A percentile compares a stretch with the other conserved stretches of the same genome.
phyloP scores from a whole-genome alignment of 2,113 vertebrate species.

The Callionymus lyra region DNA sequence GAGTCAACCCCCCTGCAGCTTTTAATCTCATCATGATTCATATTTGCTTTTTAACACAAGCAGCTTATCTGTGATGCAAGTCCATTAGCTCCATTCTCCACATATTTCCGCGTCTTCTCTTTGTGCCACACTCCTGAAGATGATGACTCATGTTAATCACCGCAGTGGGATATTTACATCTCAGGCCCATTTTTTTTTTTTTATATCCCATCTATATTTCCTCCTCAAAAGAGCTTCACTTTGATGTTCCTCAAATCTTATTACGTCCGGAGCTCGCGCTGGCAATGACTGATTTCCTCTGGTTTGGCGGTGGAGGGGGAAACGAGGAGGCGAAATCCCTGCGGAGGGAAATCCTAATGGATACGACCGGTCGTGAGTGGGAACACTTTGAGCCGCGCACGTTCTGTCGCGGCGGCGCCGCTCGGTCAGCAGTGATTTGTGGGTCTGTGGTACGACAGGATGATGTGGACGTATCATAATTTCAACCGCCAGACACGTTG shows the following conservation, averaged over 20 bases:
- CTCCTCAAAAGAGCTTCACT: conserved; percentile 54
- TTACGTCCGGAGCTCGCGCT: conserved; percentile 46
- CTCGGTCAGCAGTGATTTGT: conserved; percentile 44
- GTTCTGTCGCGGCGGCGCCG: conserved; percentile 13
- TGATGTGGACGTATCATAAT: conserved; percentile 6
- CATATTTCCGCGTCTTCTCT: conserved; percentile 24
- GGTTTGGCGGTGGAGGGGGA: conserved; percentile 28
- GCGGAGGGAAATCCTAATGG: conserved; percentile 41
- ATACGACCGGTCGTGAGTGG: no score
- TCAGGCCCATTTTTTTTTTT: conserved; percentile 30
- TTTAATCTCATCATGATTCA: conserved; percentile 20
- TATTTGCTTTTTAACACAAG: conserved; percentile 19
- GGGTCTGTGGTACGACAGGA: conserved; percentile 13
- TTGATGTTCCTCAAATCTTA: conserved; percentile 73
- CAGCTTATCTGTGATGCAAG: conserved; percentile 22
- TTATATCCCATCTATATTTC: conserved; percentile 51
- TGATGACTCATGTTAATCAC: conserved; percentile 46
- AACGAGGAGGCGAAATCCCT: conserved; percentile 53
- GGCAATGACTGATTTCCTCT: conserved; percentile 44
- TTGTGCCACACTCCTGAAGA: conserved; percentile 38
- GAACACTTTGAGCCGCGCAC: conserved; percentile 27
- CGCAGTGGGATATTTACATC: conserved; percentile 57
- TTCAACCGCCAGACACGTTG: neutral
- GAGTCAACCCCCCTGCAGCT: neutral
- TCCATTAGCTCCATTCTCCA: conserved; percentile 23